Evolutionary conservation across 1,140 invertebrate genomes (phyloP).

Genomic region (Plutomurus gul): DNA sequence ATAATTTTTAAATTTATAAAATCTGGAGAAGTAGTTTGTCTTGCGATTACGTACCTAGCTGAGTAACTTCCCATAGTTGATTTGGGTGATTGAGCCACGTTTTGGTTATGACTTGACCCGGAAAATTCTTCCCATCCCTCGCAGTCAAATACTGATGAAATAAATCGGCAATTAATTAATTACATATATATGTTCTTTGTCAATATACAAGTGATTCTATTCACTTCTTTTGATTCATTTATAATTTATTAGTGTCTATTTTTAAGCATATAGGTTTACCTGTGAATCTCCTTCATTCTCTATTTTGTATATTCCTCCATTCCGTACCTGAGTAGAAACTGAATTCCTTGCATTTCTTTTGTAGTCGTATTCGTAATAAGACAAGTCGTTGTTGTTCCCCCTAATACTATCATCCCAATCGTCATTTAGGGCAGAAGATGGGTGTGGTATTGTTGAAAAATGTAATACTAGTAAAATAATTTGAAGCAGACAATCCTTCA

Average conservation of each 20-base stretch:
- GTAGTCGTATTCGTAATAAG: neutral
- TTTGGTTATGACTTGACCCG: neutral
- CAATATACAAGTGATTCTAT: no score
- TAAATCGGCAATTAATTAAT: neutral
- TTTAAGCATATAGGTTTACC: neutral
- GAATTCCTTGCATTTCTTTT: neutral
- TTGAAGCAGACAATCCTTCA: no score
- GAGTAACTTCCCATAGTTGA: slow-evolving; percentile 36
- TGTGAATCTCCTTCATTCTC: neutral
- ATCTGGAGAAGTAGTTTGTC: neutral
- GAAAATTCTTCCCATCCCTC: neutral
- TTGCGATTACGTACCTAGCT: neutral
- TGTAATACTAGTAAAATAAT: no score
- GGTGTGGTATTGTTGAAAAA: no score
- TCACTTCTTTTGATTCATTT: no score
- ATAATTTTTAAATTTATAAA: neutral
- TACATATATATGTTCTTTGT: neutral
- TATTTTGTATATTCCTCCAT: slow-evolving; percentile 14
- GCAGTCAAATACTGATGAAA: neutral
- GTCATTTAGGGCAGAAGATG: neutral
- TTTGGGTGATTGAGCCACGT: neutral
- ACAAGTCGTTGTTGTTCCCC: neutral
- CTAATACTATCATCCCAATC: neutral
- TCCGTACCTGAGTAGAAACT: neutral
- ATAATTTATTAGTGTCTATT: neutral